phyloP scores from a whole-genome alignment of 2,797 vertebrate species.

The Cyclura pinguis region DNA sequence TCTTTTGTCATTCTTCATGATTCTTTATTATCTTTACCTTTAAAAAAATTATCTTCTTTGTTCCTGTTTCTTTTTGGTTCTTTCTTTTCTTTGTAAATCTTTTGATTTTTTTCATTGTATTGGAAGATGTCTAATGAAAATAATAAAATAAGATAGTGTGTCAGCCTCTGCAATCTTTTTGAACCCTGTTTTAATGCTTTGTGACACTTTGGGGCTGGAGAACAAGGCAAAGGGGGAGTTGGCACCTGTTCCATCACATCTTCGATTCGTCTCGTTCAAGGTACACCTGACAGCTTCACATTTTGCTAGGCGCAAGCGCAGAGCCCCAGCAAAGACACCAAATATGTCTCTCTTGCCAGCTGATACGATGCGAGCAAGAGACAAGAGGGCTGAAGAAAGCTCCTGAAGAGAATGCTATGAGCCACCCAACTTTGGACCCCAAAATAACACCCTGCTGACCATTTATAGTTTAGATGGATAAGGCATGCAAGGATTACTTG shows the following conservation, averaged over 20 bases:
- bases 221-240: conserved; percentile 52
- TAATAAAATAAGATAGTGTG: too few species aligned
- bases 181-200: conserved; percentile 41
- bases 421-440: conserved; percentile 58
- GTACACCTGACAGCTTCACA: conserved; percentile 13
- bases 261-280: conserved; percentile 38
- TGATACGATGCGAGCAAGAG: conserved; percentile 64
- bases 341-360: conserved; percentile 63
- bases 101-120: too few species aligned
- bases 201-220: conserved; percentile 61
- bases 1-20: too few species aligned
- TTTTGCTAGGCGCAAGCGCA: conserved; percentile 30
- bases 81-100: too few species aligned
- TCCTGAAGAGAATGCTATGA: conserved; percentile 62
- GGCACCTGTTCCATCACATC: conserved; percentile 37
- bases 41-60: too few species aligned
- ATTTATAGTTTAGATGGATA: conserved; percentile 68
- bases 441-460: conserved; percentile 67
- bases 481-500: conserved; percentile 70
- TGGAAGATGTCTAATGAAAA: too few species aligned
- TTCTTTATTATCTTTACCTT: too few species aligned
- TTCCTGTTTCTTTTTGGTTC: too few species aligned
- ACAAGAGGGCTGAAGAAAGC: conserved; percentile 73
- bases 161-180: conserved; percentile 28
- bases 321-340: conserved; percentile 42